These are phyloP conservation scores for Andricus curvator DNA, from an alignment of 2,888 invertebrate species.

Conservation along the genomic window DNA sequence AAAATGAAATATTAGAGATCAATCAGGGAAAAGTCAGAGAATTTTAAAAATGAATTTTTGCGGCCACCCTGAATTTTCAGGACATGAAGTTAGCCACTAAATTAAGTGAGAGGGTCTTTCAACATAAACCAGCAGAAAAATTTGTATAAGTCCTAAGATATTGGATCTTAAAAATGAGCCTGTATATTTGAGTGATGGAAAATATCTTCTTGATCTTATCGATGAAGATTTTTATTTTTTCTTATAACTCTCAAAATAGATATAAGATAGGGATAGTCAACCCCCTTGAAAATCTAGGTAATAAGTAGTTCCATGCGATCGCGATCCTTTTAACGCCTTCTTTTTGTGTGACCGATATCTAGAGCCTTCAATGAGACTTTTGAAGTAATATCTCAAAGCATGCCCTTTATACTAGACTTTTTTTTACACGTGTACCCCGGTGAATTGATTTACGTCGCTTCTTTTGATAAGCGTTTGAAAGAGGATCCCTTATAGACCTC, in stretches of 20 bases:
- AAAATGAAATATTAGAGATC: too few relatives aligned
- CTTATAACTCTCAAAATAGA: not conserved
- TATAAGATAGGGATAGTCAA: not conserved
- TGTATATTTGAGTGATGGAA: too few relatives aligned
- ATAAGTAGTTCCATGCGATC: constrained; percentile 44
- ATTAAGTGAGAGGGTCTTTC: too few relatives aligned
- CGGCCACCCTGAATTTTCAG: too few relatives aligned
- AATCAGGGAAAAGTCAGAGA: too few relatives aligned
- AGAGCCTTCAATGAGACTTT: constrained; percentile 37
- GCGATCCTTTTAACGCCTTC: constrained; percentile 11
- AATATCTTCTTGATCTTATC: not conserved
- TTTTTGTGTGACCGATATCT: not conserved
- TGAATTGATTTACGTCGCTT: constrained; percentile 22
- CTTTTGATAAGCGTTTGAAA: constrained; percentile 13
- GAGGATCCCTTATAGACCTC: not conserved
- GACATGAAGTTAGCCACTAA: too few relatives aligned
- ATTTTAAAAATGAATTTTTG: too few relatives aligned
- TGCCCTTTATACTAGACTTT: constrained; percentile 13
- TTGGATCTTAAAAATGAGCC: too few relatives aligned
- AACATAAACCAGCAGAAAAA: too few relatives aligned
- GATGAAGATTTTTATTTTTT: not conserved
- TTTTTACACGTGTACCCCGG: constrained; percentile 2
- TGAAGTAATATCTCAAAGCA: constrained; percentile 41
- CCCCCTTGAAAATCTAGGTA: constrained; percentile 24
- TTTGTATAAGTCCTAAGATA: too few relatives aligned